Evolutionary conservation across 2,888 invertebrate species (phyloP), one percentile per base, ranked within the genome.

Genomic region (Tenthredo livida): DNA sequence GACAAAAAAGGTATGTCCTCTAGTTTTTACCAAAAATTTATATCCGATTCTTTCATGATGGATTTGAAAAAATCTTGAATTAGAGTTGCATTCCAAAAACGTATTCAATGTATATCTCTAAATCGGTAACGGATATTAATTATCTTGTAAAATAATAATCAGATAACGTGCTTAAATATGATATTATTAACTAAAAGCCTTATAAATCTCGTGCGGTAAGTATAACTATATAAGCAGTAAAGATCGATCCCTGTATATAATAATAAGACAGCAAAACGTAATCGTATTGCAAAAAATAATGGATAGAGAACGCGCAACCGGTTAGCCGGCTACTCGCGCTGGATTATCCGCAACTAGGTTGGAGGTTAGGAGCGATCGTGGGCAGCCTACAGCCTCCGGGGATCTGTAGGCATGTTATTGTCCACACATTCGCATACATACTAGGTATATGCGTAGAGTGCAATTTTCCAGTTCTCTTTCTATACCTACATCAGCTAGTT

Each of bases 261-360:
- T 33, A 33, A 33, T 67, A 37, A 43, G 21, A 43, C 7, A 73
- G 40, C 43, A 43, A 73, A 43, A 73, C 40, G 43, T 73, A 73
- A 40, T 73, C n/a, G n/a, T n/a, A 21, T 73, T 73, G 43, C 72
- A 43, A 73, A 43, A 21, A 40, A 43, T 25, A 54, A 29, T 10
- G 77, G 4, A 54, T 33, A 54, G 17, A 50, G 77, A 50, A 37
- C 54, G 37, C 29, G 58, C 37, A 61, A 80, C 80, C 80, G 80
- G 58, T 80, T 58, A 25, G 37, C 40, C 61, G 61, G 15, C 61
- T 21, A 77, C 50, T 37, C 37, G 58, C 40, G 61, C 61, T 58
- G 61, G 80, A 73, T 80, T n/a, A 29, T 47, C 80, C 25, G 80
- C 21, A 80, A 40, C 80, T 80, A 80, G 80, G 80, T 80, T 80